These are phyloP conservation scores for Aphidius gifuensis DNA, from an alignment of 1,140 invertebrate species.

Conservation along the genomic window DNA sequence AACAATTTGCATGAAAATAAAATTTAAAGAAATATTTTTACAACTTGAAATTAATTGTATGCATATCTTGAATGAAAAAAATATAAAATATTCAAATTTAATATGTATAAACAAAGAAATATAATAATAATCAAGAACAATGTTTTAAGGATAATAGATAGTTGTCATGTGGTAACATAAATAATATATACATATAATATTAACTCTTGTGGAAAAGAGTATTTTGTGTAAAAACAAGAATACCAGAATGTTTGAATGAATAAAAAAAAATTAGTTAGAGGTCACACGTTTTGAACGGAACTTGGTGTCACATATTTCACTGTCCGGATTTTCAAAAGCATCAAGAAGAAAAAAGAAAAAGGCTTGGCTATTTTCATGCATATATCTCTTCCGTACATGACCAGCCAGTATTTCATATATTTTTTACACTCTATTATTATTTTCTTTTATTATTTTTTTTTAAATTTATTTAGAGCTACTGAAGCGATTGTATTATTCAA, in stretches of 20 bases:
- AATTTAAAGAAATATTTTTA: too few species aligned
- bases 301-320: constrained; percentile 25
- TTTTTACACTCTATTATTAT: background rate
- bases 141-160: too few species aligned
- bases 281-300: constrained; percentile 19
- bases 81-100: too few species aligned
- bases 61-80: too few species aligned
- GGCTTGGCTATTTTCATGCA: constrained; percentile 9
- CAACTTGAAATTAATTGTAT: too few species aligned
- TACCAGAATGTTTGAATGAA: constrained; percentile 12
- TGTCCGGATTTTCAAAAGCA: constrained; percentile 15
- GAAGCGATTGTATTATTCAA: background rate
- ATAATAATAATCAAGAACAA: too few species aligned
- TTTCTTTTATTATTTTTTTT: background rate
- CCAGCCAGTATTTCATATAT: constrained; percentile 20
- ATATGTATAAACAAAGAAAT: too few species aligned
- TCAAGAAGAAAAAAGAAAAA: background rate
- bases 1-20: too few species aligned
- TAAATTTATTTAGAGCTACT: background rate
- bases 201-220: background rate
- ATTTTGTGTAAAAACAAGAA: constrained; percentile 8
- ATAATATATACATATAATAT: too few species aligned
- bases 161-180: too few species aligned
- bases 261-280: background rate
- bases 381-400: constrained; percentile 14